These are phyloP conservation scores for Drosophila ustulata DNA, from an alignment of 2,888 invertebrate species.

Conservation along the genomic window DNA sequence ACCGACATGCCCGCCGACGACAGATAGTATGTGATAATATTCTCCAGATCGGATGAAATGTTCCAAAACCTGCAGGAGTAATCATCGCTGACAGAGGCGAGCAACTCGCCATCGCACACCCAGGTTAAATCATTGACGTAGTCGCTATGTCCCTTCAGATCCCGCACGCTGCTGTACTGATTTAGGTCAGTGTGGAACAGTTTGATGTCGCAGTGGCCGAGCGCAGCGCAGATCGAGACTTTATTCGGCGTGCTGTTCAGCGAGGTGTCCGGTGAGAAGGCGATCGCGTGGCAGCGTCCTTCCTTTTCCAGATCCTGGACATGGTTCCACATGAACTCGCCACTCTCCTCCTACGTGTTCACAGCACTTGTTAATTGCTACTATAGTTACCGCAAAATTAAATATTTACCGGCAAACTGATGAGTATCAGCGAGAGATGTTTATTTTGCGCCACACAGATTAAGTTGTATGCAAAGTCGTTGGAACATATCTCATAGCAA, in stretches of 20 bases:
- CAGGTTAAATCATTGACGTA: slow-evolving; percentile 90
- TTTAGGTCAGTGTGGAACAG: slow-evolving; percentile 87
- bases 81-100: slow-evolving; percentile 92
- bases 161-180: slow-evolving; percentile 84
- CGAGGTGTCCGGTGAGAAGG: slow-evolving; percentile 88
- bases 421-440: slow-evolving; percentile 86
- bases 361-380: not conserved
- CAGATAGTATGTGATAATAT: slow-evolving; percentile 87
- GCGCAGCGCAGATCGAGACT: slow-evolving; percentile 85
- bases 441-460: slow-evolving; percentile 87
- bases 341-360: slow-evolving; percentile 85
- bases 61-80: slow-evolving; percentile 90
- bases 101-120: slow-evolving; percentile 88
- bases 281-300: slow-evolving; percentile 86
- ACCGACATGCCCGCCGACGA: slow-evolving; percentile 89
- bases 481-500: slow-evolving; percentile 87
- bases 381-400: not conserved
- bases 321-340: slow-evolving; percentile 86
- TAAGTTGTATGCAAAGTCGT: slow-evolving; percentile 88
- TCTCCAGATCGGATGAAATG: slow-evolving; percentile 86
- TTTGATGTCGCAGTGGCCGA: slow-evolving; percentile 87
- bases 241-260: slow-evolving; percentile 87
- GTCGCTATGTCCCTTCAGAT: slow-evolving; percentile 87
- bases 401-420: slow-evolving; percentile 87
- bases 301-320: slow-evolving; percentile 86